These are phyloP conservation scores for Hanleya hanleyi DNA, from an alignment of 2,888 invertebrate genomes.

Conservation along the genomic window DNA sequence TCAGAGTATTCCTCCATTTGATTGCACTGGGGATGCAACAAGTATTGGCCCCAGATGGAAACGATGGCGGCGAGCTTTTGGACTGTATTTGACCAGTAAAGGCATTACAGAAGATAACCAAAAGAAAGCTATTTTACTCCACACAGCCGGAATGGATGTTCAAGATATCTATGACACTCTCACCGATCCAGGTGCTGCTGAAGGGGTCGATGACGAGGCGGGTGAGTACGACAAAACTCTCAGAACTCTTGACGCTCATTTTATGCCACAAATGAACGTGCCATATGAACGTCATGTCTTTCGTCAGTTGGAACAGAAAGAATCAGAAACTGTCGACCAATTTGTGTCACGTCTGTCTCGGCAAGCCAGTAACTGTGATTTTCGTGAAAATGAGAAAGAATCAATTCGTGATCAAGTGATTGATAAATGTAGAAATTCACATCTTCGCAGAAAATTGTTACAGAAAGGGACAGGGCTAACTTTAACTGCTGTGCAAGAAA, in stretches of 20 bases:
- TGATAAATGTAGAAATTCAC: background rate
- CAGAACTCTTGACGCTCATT: background rate
- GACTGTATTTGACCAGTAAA: background rate
- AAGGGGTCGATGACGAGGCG: background rate
- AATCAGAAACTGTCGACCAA: constrained; percentile 7
- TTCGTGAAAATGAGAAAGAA: background rate
- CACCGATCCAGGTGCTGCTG: constrained; percentile 3
- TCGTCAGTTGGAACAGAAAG: constrained; percentile 4
- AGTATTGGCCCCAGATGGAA: constrained; percentile 1
- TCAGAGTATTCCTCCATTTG: background rate
- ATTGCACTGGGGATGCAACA: constrained; percentile 1
- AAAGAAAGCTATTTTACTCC: constrained; percentile 8
- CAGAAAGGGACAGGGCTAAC: background rate
- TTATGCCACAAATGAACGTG: constrained; percentile 9
- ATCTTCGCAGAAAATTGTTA: background rate
- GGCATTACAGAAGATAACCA: constrained; percentile 6
- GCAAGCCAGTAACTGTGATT: background rate
- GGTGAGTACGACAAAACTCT: background rate
- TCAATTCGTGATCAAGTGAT: background rate
- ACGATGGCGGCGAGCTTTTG: constrained; percentile 16
- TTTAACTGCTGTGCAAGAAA: background rate
- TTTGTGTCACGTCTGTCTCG: constrained; percentile 1
- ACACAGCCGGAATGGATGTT: constrained; percentile 10
- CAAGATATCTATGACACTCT: constrained; percentile 19
- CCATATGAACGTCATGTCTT: constrained; percentile 18